Conservation (phyloP, 37 sponge, comb jelly and placozoan genomes). For the Ephydatia muelleri region DNA sequence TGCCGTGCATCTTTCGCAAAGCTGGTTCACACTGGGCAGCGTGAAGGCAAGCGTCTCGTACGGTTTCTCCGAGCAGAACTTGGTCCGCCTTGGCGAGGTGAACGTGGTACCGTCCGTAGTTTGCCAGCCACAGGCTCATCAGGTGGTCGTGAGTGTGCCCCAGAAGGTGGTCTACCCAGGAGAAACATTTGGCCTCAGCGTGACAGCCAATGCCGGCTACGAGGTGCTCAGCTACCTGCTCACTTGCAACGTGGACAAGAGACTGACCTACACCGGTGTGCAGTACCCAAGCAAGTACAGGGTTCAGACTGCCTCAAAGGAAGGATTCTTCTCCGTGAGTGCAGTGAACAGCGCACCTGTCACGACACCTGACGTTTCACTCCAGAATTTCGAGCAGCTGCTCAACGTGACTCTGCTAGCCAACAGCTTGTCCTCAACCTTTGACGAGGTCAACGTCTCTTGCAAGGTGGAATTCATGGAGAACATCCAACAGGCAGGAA, state of each 20-base stretch:
- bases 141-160: constrained; percentile 29
- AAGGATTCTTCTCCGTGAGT: constrained; percentile 4
- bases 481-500: not conserved
- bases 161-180: constrained; percentile 41
- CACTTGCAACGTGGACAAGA: constrained; percentile 6
- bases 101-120: not conserved
- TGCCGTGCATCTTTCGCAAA: constrained; percentile 16
- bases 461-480: constrained; percentile 49
- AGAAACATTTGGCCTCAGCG: constrained; percentile 6
- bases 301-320: constrained; percentile 5
- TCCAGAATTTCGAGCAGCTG: not conserved
- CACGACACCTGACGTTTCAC: not conserved
- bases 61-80: not conserved
- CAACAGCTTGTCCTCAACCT: not conserved
- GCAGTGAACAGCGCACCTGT: constrained; percentile 16
- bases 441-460: not conserved
- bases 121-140: not conserved
- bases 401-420: not conserved
- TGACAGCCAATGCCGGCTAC: not conserved
- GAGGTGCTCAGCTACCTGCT: constrained; percentile 23
- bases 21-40: constrained; percentile 14
- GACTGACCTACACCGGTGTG: constrained; percentile 22
- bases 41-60: constrained; percentile 10
- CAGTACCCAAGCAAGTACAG: constrained; percentile 1
- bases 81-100: constrained; percentile 13